Evolutionary conservation across 2,888 invertebrate species (phyloP), one percentile per base, ranked within the genome.

Genomic region (Ornithoptera alexandrae): DNA sequence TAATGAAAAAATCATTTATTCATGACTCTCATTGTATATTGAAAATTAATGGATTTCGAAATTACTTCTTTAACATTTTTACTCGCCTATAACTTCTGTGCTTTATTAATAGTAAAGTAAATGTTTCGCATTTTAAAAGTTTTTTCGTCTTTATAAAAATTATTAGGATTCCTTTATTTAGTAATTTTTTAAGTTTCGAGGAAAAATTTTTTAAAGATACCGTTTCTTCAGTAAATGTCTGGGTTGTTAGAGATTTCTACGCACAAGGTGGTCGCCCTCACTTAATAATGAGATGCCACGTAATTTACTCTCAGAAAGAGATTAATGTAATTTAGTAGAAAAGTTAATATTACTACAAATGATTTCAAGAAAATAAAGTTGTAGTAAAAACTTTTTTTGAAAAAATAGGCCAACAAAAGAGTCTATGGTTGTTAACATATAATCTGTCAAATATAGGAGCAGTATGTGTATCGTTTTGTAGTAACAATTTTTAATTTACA

Each of bases 1-100:
- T 57, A 65, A 65, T 65, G 65, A 65, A 65, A 65, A 65, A 65
- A 65, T 65, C 65, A 65, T 65, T 65, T 65, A 65, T 65, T 65
- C 65, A 65, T 65, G 58, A 57, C 58, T 58, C 22, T 58, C 65
- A 58, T 58, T 65, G 65, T 65, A 58, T 65, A 65, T 65, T 65
- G 65, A 65, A 65, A 65, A 22, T 57, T 65, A 65, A 58, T 65
- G 65, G 58, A 65, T 39, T 53, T 39, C 58, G 39, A 65, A 65
- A 65, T 65, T 65, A 65, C 42, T 65, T 65, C 58, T 65, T 58
- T 42, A 65, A 65, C 58, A 65, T 65, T 57, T 65, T 65, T 39
- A 58, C 20, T 65, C 58, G 17, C 20, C 20, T 20, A 20, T 20
- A 39, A 22, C 39, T 65, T 58, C 57, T 58, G 57, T 12, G 20